A percentile compares a stretch with the other conserved stretches of the same genome.
Conservation (phyloP, 2,888 invertebrate species). For the Hemistola chrysoprasaria region DNA sequence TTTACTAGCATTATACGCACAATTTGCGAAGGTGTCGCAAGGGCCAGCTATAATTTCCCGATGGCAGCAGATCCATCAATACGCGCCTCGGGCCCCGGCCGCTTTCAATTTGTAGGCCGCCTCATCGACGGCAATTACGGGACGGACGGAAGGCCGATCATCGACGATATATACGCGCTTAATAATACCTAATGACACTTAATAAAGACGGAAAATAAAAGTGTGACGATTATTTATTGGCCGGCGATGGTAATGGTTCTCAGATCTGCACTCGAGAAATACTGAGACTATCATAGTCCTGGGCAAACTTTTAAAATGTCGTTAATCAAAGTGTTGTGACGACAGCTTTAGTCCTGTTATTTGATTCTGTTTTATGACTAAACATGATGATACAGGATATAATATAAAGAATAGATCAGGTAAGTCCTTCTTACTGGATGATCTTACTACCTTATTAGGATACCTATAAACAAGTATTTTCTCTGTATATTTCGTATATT, state of each 20-base stretch:
- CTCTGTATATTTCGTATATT: too few relatives aligned
- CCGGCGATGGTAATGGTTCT: conserved; percentile 50
- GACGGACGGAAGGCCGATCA: conserved; percentile 77
- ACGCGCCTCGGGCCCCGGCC: conserved; percentile 73
- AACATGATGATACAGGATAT: too few relatives aligned
- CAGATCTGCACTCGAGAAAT: conserved; percentile 27
- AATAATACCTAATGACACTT: conserved; percentile 81
- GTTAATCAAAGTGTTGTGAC: conserved; percentile 14
- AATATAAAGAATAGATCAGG: too few relatives aligned
- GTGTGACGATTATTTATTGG: conserved; percentile 74
- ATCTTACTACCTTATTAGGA: too few relatives aligned
- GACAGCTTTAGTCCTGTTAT: background rate
- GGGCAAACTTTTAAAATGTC: conserved; percentile 15
- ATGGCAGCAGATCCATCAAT: conserved; percentile 81
- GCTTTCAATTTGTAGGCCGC: conserved; percentile 81
- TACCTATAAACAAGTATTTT: too few relatives aligned
- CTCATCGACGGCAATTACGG: conserved; percentile 76
- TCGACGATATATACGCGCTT: conserved; percentile 77
- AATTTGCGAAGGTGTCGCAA: conserved; percentile 82
- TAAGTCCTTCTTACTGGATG: too few relatives aligned
- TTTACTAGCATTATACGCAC: conserved; percentile 81
- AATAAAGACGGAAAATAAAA: conserved; percentile 79
- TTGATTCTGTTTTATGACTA: too few relatives aligned
- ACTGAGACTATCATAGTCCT: conserved; percentile 21
- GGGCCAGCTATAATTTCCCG: conserved; percentile 76